Conservation (phyloP, 1,140 invertebrate genomes). For the Cepaea nemoralis region DNA sequence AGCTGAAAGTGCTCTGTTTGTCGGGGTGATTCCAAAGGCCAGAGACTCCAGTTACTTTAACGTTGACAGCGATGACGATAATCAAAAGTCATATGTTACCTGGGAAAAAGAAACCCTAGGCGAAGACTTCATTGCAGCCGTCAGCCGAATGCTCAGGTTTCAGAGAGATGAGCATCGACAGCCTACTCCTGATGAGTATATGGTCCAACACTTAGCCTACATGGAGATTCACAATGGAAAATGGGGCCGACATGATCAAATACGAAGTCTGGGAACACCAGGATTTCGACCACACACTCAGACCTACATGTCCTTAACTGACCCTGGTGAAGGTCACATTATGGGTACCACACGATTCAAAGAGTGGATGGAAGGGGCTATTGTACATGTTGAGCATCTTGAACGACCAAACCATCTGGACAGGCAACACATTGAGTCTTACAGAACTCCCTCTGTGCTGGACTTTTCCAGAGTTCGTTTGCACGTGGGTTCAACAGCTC, state of each 20-base stretch:
- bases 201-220: slow-evolving; percentile 54
- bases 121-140: slow-evolving; percentile 42
- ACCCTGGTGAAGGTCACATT: slow-evolving; percentile 57
- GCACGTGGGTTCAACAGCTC: slow-evolving; percentile 53
- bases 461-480: slow-evolving; percentile 55
- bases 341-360: slow-evolving; percentile 55
- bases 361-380: slow-evolving; percentile 58
- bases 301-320: slow-evolving; percentile 61
- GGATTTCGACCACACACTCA: slow-evolving; percentile 56
- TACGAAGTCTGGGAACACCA: slow-evolving; percentile 49
- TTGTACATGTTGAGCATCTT: slow-evolving; percentile 59
- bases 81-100: slow-evolving; percentile 43
- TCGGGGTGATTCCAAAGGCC: slow-evolving; percentile 47
- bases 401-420: slow-evolving; percentile 50
- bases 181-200: slow-evolving; percentile 52
- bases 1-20: slow-evolving; percentile 44
- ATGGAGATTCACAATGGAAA: slow-evolving; percentile 46
- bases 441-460: slow-evolving; percentile 54
- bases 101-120: slow-evolving; percentile 48
- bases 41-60: not conserved
- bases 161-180: slow-evolving; percentile 51
- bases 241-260: slow-evolving; percentile 31
- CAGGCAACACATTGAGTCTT: slow-evolving; percentile 52
- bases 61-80: slow-evolving; percentile 40
- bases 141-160: slow-evolving; percentile 41